Base-by-base conservation (phyloP, 2,797 vertebrate genomes). In the Xenopus petersii region DNA sequence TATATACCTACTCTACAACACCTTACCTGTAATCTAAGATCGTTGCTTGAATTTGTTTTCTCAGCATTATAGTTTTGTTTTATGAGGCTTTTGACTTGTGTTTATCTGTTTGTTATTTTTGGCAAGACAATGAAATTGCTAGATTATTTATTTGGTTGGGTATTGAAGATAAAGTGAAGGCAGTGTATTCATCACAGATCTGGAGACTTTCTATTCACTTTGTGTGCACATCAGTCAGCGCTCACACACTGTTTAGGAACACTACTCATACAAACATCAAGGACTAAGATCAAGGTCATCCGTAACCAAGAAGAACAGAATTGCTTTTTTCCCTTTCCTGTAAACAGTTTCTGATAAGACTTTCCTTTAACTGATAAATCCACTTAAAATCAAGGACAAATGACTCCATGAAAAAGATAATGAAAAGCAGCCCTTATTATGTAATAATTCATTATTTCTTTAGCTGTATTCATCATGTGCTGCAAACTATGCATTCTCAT, bases 151-250 rank as follows among this genome's bases (percentile, higher is more conserved):
- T 76, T n/a, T 33, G 12, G 36, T 47, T 42, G 16, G n/a, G 11
- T 48, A n/a, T 47, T 42, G 54, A 66, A 59, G n/a, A 75, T 61
- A 70, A 70, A 63, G n/a, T 67, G 51, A 49, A 70, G 51, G 67
- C 36, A 59, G 74, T 60, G 67, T 71, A 66, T 76, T 76, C 47
- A 71, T 76, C 65, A 70, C 55, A 13, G 33, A 63, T 36, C 56
- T 51, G 55, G 51, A 63, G 47, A 5, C n/a, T 47, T 47, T 58
- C 51, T 64, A 64, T 64, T 15, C 60, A 46, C 48, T 42, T 42
- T 42, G 36, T 42, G 24, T 70, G 46, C 21, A 65, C 47, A 74
- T 74, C 58, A 58, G 65, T 71, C 62, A 71, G 12, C 12, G 24
- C n/a, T 26, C n/a, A 5, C 54, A 11, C 26, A 59, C 60, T 51